phyloP scores from a whole-genome alignment of 2,113 vertebrate species.

The Vidua chalybeata region DNA sequence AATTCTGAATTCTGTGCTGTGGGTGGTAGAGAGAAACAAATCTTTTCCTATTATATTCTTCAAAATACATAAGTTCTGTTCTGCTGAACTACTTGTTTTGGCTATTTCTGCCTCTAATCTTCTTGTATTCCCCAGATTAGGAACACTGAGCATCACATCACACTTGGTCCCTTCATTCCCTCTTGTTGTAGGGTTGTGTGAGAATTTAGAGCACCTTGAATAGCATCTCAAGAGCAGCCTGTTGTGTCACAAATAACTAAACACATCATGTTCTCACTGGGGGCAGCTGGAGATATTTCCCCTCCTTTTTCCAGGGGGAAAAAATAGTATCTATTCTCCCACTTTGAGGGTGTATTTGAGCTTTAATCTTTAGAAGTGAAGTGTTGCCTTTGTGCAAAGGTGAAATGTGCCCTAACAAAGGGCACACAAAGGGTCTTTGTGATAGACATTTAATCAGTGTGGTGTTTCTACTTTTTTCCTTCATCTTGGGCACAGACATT shows the following conservation, averaged over 20 bases:
- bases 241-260: not conserved
- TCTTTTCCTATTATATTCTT: not conserved
- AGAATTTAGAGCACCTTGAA: not conserved
- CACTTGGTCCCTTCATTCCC: accelerated
- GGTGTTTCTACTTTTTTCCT: not conserved
- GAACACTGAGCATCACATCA: accelerated
- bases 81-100: not conserved
- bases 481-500: not conserved
- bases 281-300: not conserved
- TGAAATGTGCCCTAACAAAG: not conserved
- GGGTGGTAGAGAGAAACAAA: not conserved
- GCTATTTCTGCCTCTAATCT: not conserved
- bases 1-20: not conserved
- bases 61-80: not conserved
- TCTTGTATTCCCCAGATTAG: not conserved
- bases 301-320: not conserved
- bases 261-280: not conserved
- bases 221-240: not conserved
- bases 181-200: not conserved
- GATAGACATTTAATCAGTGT: not conserved
- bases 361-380: not conserved
- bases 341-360: not conserved
- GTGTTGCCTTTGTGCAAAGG: not conserved
- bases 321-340: not conserved
- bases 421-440: not conserved